phyloP scores from a whole-genome alignment of 2,888 invertebrate species.

The Scaptomyza reducta region DNA sequence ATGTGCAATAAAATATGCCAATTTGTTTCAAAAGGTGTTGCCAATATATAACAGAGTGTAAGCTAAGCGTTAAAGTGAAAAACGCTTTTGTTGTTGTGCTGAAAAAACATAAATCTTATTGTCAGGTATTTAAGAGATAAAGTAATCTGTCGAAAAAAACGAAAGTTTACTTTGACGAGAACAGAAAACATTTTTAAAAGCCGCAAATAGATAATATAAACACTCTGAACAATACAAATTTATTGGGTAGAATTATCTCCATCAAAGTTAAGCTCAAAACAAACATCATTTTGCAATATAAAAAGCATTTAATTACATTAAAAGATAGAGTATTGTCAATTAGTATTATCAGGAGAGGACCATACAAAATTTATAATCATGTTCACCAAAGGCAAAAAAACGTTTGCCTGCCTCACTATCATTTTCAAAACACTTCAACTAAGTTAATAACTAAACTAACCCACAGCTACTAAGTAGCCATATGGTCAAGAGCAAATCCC shows the following conservation, averaged over 20 bases:
- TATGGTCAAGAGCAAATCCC: conserved; percentile 47
- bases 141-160: not conserved
- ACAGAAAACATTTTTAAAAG: not conserved
- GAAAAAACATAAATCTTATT: not conserved
- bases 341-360: not conserved
- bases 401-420: conserved; percentile 24
- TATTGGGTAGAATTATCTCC: not conserved
- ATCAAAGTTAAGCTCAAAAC: too few species aligned
- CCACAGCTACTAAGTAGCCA: conserved; percentile 33
- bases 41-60: not conserved
- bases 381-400: not conserved
- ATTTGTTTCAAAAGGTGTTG: not conserved
- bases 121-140: not conserved
- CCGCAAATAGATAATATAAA: not conserved
- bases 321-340: not conserved
- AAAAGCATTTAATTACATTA: not conserved
- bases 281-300: not conserved
- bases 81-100: not conserved
- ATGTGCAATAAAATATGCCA: not conserved
- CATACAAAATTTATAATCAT: conserved; percentile 3
- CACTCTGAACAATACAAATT: not conserved
- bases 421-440: conserved; percentile 22
- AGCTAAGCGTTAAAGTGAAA: not conserved
- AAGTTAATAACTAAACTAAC: conserved; percentile 17
- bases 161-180: not conserved